Evolutionary conservation across 2,797 vertebrate species (phyloP), one percentile per base, ranked within the genome.

Genomic region (Falco biarmicus): DNA sequence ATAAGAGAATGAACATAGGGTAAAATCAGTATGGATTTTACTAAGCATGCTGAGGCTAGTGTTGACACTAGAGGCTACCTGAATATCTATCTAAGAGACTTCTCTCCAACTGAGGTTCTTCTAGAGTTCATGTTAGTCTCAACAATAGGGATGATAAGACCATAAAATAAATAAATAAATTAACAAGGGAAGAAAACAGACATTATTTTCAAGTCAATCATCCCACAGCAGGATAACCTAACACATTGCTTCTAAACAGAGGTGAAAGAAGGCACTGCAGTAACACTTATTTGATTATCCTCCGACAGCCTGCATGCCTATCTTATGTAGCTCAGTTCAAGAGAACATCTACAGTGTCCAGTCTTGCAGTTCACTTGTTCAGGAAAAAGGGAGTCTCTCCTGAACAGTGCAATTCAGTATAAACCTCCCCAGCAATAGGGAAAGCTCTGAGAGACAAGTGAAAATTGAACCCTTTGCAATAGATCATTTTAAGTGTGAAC

Each of bases 1-100:
- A 6, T 70, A 76, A 63, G 68, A 74, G 39, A 90, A 77, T 14
- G 22, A 89, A 66, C 43, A 45, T 0, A 25, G 25, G 59, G 24
- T 31, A 92, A 92, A 96, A 91, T 15, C 68, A 76, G 24, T 11
- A 31, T 14, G 32, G 32, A 81, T 53, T 81, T 80, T 63, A 51
- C 17, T 5, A 50, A 64, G 21, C 0, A 0, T 41, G 31, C 32
- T 47, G 47, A 47, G 34, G 24, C 14, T 6, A 39, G 13, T 13
- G 15, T 4, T 68, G 32, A 82, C 16, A 14, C 39, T 59, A 37
- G 43, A 56, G 68, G 15, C 19, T 15, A 71, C 50, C 53, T 32
- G 54, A 90, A 41, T 22, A 7, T 56, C 28, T 54, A 12, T 32
- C 47, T 60, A 60, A 75, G 22, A 92, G 48, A 68, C 10, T 43